Base-by-base conservation (phyloP, 2,888 invertebrate genomes). In the Meteorus colon region DNA sequence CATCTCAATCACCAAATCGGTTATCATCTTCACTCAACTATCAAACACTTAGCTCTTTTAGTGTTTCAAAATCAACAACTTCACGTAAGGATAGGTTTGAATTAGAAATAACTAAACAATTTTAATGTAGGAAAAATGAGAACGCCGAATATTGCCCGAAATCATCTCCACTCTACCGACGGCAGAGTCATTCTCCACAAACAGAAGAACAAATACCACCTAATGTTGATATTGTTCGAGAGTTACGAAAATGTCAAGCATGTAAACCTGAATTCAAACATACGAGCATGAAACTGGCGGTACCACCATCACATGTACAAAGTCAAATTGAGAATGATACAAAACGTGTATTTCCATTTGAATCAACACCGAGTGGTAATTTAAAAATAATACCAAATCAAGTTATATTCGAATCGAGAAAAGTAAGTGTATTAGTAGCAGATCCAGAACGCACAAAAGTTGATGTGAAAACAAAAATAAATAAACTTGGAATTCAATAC, bases 391-490 rank as follows among this genome's bases (percentile, higher is more conserved):
- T 92, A 75, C 93, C 94, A 1, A 92, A 94, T 88, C 94, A 94
- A 91, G 94, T 94, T 60, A 93, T 94, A 62, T 94, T 93, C 87
- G 93, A 94, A 86, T 93, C 93, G 2, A 92, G 93, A 77, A 93
- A 93, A 81, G 91, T 94, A 45, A 94, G 94, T 74, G 93, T 94
- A 12, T 86, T 94, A 51, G 91, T 94, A 34, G 94, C 94, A 6
- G 93, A 94, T 88, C 94, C 94, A 0, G 90, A 91, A 65, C 92
- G 91, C 83, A 93, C 94, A 8, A 92, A 93, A 87, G 92, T 94
- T 12, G 92, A 93, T 88, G 92, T 94, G 10, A 87, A 88, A 80
- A 84, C 87, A 6, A 86, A 89, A 62, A 79, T 85, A 41, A 84
- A 81, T 60, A 82, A 79, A 76, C 69, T 76, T 48, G 82, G 81